Evolutionary conservation across 2,797 vertebrate species (phyloP), one percentile per base, ranked within the genome.

Genomic region (Halcyon chelicuti): DNA sequence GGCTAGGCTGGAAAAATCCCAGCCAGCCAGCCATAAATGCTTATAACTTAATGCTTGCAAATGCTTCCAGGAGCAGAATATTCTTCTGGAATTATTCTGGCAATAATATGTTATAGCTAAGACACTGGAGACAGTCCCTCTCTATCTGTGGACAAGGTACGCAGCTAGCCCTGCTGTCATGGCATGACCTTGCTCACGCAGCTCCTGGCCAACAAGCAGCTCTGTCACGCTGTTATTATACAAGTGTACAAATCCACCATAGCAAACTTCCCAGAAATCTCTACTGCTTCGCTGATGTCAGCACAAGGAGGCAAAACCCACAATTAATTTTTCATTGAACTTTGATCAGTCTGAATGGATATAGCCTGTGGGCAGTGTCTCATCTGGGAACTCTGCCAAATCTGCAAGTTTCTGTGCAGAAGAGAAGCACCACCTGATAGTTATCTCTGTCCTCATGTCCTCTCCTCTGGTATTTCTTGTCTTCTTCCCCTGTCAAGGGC

Each of bases 271-370:
- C 55, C 76, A 92, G 86, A 92, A 95, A 84, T 37, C 60, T 78
- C 76, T 73, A 76, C 31, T 10, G 4, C 39, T 93, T 72, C 2
- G 26, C 90, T 94, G 55, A 70, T 76, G 74, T 93, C 77, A 94
- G 92, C 63, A 46, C n/a, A 44, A 79, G 62, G 25, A 88, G 47
- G 42, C 63, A 85, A 92, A 90, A 93, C 73, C 47, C 10, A 0
- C 86, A 88, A 93, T 92, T 92, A 93, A 76, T 62, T 94, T 88
- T n/a, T 81, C 55, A 85, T 42, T 88, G 79, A 90, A 93, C 94
- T 95, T 96, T 96, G 95, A 73, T 95, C 86, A 26, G 28, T 84
- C 63, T 88, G 60, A 92, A 97, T 25, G 44, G 11, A 82, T 81
- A 63, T 3, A 16, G 70, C 79, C 79, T 58, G 20, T 55, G 70